phyloP scores from a whole-genome alignment of 2,113 vertebrate genomes.

The Oncorhynchus clarkii region DNA sequence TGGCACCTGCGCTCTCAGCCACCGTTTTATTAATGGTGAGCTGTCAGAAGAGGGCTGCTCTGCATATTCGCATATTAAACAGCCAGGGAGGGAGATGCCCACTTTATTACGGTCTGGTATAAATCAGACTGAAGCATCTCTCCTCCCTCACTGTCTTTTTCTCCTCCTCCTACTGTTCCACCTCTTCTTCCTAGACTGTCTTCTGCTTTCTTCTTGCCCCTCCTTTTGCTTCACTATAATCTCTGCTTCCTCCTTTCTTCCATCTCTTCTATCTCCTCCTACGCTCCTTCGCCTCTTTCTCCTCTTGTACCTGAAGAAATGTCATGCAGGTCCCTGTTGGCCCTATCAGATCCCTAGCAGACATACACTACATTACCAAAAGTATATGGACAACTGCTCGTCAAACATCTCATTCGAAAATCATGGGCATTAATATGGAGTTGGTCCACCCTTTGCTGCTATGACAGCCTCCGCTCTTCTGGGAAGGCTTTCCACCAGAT shows the following conservation, averaged over 20 bases:
- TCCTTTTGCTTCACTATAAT: conserved; percentile 9
- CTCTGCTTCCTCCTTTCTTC: conserved; percentile 15
- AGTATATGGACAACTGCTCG: no score
- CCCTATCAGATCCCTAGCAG: no score
- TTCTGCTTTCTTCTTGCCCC: neutral
- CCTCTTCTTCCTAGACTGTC: conserved; percentile 19
- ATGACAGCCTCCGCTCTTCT: no score
- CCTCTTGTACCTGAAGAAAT: neutral
- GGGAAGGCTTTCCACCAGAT: no score
- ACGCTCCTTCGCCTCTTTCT: neutral
- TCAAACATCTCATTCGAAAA: no score
- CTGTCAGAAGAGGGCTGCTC: conserved; percentile 97
- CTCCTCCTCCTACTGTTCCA: conserved; percentile 24
- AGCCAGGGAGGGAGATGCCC: conserved; percentile 90
- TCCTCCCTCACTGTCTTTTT: conserved; percentile 84
- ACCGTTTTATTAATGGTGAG: conserved; percentile 96
- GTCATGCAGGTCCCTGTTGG: neutral
- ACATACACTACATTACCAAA: no score
- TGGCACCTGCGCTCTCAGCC: conserved; percentile 88
- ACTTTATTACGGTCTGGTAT: conserved; percentile 97
- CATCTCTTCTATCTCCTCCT: neutral
- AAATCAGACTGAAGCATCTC: conserved; percentile 99
- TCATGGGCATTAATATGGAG: no score
- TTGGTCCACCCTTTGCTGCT: no score
- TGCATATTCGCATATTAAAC: conserved; percentile 99